A percentile compares a stretch with the other conserved stretches of the same genome.
phyloP scores from a whole-genome alignment of 2,797 vertebrate genomes.

The Chelmon rostratus region DNA sequence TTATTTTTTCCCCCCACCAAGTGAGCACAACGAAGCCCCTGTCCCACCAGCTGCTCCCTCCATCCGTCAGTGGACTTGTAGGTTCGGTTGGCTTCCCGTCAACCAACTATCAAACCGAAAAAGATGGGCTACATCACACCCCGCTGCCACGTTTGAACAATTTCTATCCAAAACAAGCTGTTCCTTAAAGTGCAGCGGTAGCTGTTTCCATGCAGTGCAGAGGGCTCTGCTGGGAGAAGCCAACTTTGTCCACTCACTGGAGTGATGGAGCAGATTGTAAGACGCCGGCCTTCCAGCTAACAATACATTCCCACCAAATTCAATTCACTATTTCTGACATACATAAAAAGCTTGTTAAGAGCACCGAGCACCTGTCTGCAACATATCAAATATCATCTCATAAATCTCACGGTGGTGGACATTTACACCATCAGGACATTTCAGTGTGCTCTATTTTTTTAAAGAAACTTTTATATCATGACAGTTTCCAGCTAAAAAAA shows the following conservation, averaged over 20 bases:
- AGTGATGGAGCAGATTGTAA: not conserved
- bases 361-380: not conserved
- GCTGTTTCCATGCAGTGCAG: not conserved
- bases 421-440: not conserved
- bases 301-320: not conserved
- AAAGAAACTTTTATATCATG: too few species aligned
- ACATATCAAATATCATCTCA: not conserved
- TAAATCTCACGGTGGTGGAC: not conserved
- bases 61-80: constrained; percentile 51
- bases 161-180: constrained; percentile 8
- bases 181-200: constrained; percentile 10
- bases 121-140: constrained; percentile 5
- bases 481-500: constrained; percentile 10
- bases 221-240: not conserved
- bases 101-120: constrained; percentile 19
- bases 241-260: not conserved
- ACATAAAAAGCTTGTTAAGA: not conserved
- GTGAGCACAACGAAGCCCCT: constrained; percentile 15
- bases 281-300: not conserved
- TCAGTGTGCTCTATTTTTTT: not conserved
- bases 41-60: constrained; percentile 64
- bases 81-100: constrained; percentile 21
- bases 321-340: not conserved
- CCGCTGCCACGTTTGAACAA: constrained; percentile 6
- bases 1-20: not conserved